Evolutionary conservation across 1,140 invertebrate genomes (phyloP).

Genomic region (Philopotamus ludificatus): DNA sequence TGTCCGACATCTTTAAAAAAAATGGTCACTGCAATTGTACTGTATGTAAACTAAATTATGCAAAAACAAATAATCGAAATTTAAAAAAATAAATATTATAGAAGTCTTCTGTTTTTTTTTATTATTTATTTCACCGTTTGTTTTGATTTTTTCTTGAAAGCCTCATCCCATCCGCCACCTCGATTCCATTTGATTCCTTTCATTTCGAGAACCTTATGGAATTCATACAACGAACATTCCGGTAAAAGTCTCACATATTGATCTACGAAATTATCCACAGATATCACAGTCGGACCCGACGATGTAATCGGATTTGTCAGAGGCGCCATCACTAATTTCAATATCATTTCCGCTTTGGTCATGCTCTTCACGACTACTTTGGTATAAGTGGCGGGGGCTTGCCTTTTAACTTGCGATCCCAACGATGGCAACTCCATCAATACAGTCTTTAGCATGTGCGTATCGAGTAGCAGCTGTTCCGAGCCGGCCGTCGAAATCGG

Average conservation of each 20-base stretch:
- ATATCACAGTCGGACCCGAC: slow-evolving; percentile 44
- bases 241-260: slow-evolving; percentile 90
- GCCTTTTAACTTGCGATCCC: slow-evolving; percentile 81
- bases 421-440: slow-evolving; percentile 93
- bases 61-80: no score
- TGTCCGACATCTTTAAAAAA: no score
- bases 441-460: slow-evolving; percentile 95
- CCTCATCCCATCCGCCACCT: slow-evolving; percentile 40
- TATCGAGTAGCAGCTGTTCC: slow-evolving; percentile 96
- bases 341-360: slow-evolving; percentile 97
- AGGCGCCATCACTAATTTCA: slow-evolving; percentile 97
- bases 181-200: slow-evolving; percentile 68
- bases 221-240: slow-evolving; percentile 86
- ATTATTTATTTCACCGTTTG: slow-evolving; percentile 11
- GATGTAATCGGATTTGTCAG: slow-evolving; percentile 76
- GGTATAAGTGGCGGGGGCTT: slow-evolving; percentile 81
- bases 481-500: slow-evolving; percentile 90
- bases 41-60: no score
- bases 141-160: slow-evolving; percentile 37
- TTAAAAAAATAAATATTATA: no score
- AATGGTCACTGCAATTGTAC: no score
- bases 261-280: slow-evolving; percentile 70
- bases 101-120: no score
- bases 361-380: slow-evolving; percentile 95
- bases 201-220: slow-evolving; percentile 97